Percentiles rank a stretch among this genome's conserved stretches.
phyloP scores from a whole-genome alignment of 2,113 vertebrate genomes.

The Pampusana beccarii region DNA sequence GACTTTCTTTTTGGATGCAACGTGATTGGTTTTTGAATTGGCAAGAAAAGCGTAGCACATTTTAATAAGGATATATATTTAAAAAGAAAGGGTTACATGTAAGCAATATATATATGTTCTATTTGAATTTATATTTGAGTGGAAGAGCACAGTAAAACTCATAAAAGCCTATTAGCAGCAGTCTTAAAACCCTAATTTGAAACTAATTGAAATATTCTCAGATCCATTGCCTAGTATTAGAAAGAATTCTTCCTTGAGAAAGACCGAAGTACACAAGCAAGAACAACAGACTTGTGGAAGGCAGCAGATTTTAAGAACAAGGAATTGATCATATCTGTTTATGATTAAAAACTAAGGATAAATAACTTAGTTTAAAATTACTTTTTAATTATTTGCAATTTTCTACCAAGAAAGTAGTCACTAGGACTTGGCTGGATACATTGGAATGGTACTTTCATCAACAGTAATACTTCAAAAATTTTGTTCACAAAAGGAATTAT shows the following conservation, averaged over 20 bases:
- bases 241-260: not conserved
- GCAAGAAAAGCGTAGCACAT: not conserved
- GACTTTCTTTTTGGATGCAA: not conserved
- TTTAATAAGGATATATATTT: not conserved
- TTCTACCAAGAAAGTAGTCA: not conserved
- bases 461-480: not conserved
- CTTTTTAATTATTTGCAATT: not conserved
- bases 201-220: not conserved
- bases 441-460: not conserved
- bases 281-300: not conserved
- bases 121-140: not conserved
- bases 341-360: not conserved
- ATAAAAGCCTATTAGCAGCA: not conserved
- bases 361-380: not conserved
- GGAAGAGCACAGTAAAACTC: not conserved
- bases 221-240: not conserved
- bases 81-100: not conserved
- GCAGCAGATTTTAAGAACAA: not conserved
- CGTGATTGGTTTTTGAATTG: not conserved
- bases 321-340: not conserved
- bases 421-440: not conserved
- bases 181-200: not conserved
- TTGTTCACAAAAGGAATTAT: not conserved
- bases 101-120: not conserved
- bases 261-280: not conserved